Percentiles rank a stretch among this genome's conserved stretches.
phyloP scores from a whole-genome alignment of 2,797 vertebrate species.

The Gymnodraco acuticeps region DNA sequence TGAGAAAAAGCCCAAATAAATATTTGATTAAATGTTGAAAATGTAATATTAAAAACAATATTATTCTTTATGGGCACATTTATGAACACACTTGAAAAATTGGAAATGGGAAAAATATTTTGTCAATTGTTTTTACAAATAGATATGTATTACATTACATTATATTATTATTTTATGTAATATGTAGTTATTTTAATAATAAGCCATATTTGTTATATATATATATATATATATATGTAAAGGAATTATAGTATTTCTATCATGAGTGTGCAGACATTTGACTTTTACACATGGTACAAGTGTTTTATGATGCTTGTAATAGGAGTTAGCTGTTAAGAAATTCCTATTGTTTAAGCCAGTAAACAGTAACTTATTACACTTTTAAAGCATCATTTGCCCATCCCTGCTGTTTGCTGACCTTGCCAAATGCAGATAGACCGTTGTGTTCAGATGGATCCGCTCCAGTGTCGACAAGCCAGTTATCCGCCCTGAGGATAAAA shows the following conservation, averaged over 20 bases:
- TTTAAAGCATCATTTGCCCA: neutral
- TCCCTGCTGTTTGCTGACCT: constrained; percentile 83
- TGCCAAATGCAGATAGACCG: constrained; percentile 90
- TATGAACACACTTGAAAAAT: neutral
- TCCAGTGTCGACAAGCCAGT: constrained; percentile 91
- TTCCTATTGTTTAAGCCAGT: neutral
- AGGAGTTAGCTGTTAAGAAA: neutral
- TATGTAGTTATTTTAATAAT: neutral
- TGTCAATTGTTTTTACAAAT: neutral
- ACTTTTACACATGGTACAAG: neutral
- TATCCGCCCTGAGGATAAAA: constrained; percentile 88
- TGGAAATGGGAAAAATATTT: neutral
- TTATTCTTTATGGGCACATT: neutral
- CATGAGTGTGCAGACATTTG: neutral
- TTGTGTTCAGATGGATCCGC: constrained; percentile 76
- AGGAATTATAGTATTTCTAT: neutral
- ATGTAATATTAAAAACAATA: too few relatives aligned
- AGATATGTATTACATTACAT: neutral
- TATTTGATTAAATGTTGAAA: neutral
- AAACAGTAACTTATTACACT: constrained; percentile 12
- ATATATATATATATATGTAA: neutral
- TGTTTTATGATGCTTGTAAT: neutral
- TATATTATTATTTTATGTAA: neutral
- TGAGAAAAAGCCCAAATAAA: neutral
- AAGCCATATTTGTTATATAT: neutral